Percentiles rank a stretch among this genome's conserved stretches.
phyloP scores from a whole-genome alignment of 1,140 invertebrate genomes.

The Andrena cerasifolii region DNA sequence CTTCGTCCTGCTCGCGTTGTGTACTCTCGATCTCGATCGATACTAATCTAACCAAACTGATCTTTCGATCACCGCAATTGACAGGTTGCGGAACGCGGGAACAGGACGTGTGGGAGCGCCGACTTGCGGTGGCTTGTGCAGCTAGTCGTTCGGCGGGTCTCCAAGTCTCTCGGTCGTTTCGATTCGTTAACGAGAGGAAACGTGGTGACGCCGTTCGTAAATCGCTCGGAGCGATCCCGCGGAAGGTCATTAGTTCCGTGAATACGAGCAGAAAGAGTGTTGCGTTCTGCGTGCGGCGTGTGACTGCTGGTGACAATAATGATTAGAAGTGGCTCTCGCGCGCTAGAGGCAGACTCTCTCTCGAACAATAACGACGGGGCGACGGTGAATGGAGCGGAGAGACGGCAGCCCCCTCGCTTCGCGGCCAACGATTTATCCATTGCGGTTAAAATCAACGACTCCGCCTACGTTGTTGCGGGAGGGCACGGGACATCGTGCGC shows the following conservation, averaged over 20 bases:
- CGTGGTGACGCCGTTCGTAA: not conserved
- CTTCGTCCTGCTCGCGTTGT: no score
- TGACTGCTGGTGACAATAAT: conserved; percentile 44
- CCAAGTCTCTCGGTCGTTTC: conserved; percentile 9
- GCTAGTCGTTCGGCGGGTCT: not conserved
- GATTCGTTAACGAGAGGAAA: conserved; percentile 23
- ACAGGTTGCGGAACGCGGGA: no score
- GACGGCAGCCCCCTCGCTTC: not conserved
- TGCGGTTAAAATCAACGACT: conserved; percentile 46
- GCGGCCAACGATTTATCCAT: conserved; percentile 35
- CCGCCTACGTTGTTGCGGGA: conserved; percentile 40
- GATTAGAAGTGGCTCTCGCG: conserved; percentile 43
- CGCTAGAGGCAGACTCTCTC: not conserved
- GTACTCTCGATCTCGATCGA: no score
- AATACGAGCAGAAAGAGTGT: conserved; percentile 24
- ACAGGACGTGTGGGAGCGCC: no score
- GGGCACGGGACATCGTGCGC: conserved; percentile 4
- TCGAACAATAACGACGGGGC: conserved; percentile 41
- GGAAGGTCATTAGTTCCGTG: conserved; percentile 28
- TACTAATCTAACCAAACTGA: no score
- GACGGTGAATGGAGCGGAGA: not conserved
- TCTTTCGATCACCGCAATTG: no score
- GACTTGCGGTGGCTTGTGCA: no score
- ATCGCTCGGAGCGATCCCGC: not conserved
- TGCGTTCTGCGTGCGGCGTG: not conserved